phyloP scores from a whole-genome alignment of 2,888 invertebrate species.

The Arrhopalites spinosus region DNA sequence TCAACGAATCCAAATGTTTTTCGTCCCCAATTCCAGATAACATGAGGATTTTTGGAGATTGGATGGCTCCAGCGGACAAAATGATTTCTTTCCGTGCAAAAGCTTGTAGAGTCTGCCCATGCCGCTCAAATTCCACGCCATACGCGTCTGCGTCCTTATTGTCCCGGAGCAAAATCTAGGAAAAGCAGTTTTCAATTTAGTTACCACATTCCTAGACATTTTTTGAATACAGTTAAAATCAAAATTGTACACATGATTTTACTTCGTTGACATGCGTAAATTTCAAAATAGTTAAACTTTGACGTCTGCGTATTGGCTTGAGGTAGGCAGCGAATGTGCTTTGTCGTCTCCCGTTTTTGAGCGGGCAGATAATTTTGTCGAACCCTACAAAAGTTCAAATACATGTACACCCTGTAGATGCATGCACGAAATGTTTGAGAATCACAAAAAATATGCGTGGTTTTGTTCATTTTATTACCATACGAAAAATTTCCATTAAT shows the following conservation, averaged over 20 bases:
- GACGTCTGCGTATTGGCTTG: slow-evolving; percentile 35
- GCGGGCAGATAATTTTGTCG: slow-evolving; percentile 37
- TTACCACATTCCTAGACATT: neutral
- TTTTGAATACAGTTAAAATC: neutral
- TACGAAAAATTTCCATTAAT: neutral
- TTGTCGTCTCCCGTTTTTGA: slow-evolving; percentile 44
- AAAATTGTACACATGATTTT: neutral
- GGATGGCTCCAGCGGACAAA: neutral
- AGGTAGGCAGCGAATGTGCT: slow-evolving; percentile 47
- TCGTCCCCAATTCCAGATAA: neutral
- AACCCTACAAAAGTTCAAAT: slow-evolving; percentile 41
- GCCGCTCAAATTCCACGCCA: neutral
- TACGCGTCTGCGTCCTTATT: neutral
- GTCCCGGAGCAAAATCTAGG: neutral
- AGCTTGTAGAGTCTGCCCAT: neutral
- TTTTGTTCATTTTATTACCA: no score
- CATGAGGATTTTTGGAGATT: neutral
- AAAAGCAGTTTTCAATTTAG: neutral
- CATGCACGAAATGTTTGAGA: no score
- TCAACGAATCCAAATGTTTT: neutral
- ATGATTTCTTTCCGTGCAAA: neutral
- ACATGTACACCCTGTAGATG: no score
- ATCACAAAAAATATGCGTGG: neutral
- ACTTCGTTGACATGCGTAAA: slow-evolving; percentile 40
- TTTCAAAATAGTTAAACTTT: slow-evolving; percentile 46